A percentile compares a stretch with the other conserved stretches of the same genome.
phyloP scores from a whole-genome alignment of 2,888 invertebrate species.

The Drosophila pegasa region DNA sequence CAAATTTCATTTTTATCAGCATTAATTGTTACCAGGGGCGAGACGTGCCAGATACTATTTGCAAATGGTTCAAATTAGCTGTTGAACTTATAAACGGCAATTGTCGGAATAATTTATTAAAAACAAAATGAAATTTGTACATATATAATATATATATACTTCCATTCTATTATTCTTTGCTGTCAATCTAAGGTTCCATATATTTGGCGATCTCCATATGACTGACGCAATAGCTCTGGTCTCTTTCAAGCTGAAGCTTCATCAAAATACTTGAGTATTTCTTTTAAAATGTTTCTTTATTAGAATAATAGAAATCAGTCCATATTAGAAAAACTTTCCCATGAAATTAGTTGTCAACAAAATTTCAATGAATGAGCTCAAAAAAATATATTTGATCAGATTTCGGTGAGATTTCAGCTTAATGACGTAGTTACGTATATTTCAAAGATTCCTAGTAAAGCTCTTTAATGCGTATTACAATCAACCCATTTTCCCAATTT shows the following conservation, averaged over 20 bases:
- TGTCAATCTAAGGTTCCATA: not conserved
- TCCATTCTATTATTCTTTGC: not conserved
- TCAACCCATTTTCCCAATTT: constrained; percentile 17
- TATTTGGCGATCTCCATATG: not conserved
- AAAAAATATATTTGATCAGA: not conserved
- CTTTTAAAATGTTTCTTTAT: not conserved
- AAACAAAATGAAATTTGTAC: not conserved
- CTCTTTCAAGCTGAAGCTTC: not conserved
- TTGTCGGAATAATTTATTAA: not conserved
- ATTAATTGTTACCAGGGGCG: constrained; percentile 40
- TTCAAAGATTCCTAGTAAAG: constrained; percentile 9
- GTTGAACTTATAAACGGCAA: constrained; percentile 11
- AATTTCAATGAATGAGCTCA: constrained; percentile 3
- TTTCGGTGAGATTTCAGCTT: not conserved
- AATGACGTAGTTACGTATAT: constrained; percentile 12
- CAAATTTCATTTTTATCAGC: constrained; percentile 32
- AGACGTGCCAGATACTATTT: not conserved
- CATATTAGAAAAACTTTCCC: constrained; percentile 8
- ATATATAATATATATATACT: not conserved
- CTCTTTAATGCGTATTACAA: constrained; percentile 3
- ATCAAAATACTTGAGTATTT: not conserved
- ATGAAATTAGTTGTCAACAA: constrained; percentile 15
- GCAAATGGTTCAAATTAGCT: constrained; percentile 37
- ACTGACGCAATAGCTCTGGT: constrained; percentile 21
- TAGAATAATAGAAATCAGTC: not conserved